Percentiles rank a stretch among this genome's conserved stretches.
phyloP scores from a whole-genome alignment of 2,113 vertebrate species.

The Syngnathus typhle region DNA sequence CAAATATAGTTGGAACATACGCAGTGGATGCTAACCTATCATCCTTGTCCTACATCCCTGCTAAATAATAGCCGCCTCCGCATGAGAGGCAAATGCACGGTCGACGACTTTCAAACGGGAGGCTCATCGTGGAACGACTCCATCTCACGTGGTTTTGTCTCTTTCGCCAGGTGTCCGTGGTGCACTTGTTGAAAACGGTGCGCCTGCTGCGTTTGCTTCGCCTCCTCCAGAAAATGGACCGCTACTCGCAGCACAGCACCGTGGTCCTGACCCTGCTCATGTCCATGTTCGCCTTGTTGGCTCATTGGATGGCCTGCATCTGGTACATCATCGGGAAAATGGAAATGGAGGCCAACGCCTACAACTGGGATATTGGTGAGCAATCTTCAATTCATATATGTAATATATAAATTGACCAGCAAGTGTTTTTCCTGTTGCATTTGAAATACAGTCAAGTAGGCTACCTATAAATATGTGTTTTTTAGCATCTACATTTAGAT shows the following conservation, averaged over 20 bases:
- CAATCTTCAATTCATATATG: background rate
- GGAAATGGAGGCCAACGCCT: constrained; percentile 89
- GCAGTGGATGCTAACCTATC: constrained; percentile 6
- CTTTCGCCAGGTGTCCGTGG: constrained; percentile 83
- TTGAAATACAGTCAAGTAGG: background rate
- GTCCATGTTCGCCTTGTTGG: constrained; percentile 97
- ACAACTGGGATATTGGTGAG: constrained; percentile 95
- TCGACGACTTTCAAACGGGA: constrained; percentile 21
- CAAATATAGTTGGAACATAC: constrained; percentile 9
- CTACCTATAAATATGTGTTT: background rate
- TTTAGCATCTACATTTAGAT: constrained; percentile 4
- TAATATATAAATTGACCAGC: too few species aligned
- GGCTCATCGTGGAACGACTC: background rate
- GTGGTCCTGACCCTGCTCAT: constrained; percentile 94
- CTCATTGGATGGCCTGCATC: constrained; percentile 99
- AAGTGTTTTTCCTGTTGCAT: background rate
- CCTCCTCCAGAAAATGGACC: constrained; percentile 95
- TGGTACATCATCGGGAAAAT: constrained; percentile 98
- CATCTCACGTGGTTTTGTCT: background rate
- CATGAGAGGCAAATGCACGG: constrained; percentile 31
- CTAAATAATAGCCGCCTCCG: constrained; percentile 4
- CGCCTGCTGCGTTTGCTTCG: constrained; percentile 86
- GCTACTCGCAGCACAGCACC: constrained; percentile 95
- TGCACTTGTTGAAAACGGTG: constrained; percentile 93
- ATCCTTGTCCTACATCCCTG: constrained; percentile 22